Conservation (phyloP, 2,797 vertebrate species). For the Rhynchonycteris naso region DNA sequence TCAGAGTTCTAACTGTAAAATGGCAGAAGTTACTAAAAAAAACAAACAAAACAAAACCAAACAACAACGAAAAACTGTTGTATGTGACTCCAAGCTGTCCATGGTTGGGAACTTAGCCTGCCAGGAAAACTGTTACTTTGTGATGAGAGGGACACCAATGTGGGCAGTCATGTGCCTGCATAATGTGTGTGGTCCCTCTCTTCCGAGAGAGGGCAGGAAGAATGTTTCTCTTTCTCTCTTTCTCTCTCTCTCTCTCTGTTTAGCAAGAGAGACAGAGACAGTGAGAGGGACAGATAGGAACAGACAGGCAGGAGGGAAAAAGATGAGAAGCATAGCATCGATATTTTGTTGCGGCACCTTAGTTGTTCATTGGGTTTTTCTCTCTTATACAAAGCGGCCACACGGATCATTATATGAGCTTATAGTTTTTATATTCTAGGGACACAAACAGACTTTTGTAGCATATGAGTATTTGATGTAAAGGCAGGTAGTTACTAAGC, state of each 20-base stretch:
- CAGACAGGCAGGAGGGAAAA: no score
- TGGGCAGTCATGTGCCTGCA: neutral
- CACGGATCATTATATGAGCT: neutral
- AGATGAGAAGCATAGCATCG: no score
- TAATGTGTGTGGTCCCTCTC: neutral
- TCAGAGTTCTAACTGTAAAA: neutral
- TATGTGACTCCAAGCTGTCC: neutral
- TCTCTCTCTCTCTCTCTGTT: no score
- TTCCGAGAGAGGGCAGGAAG: neutral
- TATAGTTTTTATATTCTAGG: neutral
- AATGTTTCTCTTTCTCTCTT: no score
- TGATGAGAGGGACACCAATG: neutral
- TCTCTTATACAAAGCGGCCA: neutral
- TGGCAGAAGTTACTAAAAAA: neutral
- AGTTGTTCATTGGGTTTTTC: no score
- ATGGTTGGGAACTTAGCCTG: neutral
- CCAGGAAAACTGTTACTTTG: neutral
- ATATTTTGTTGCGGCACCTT: no score
- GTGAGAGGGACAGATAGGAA: no score
- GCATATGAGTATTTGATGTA: neutral
- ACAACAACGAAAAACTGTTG: neutral
- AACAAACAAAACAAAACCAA: neutral
- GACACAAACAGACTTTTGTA: neutral
- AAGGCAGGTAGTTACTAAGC: neutral
- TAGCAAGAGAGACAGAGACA: no score